Base-by-base conservation (phyloP, 2,797 vertebrate species). In the Gobio occitaniae region DNA sequence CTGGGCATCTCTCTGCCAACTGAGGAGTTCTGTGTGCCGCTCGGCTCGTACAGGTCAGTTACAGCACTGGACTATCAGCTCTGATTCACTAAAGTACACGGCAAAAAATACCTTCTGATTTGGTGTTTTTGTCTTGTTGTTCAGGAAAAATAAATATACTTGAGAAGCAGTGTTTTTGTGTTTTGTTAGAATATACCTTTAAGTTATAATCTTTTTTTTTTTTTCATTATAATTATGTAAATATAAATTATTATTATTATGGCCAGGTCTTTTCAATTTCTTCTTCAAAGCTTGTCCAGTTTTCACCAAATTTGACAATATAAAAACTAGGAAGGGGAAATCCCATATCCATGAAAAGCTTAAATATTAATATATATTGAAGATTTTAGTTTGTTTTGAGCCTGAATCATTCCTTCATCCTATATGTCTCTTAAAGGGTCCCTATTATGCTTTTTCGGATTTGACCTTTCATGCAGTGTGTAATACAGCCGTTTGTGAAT, bases 1-100 rank as follows among this genome's bases (percentile, higher is more conserved):
- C 92, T 99, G 90, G 98, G 98, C 79, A 94, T 86, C 74, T 96
- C 97, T 86, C 93, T 91, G 47, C 96, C 97, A 72, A 94, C 90
- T 63, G 95, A 96, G 89, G 98, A 99, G 90, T 99, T 97, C 93
- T 99, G 96, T 91, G 94, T 99, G 70, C 97, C 98, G 11, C 92
- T 99, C 90, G 93, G 96, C 71, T 98, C 96, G 7, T 99, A 99
- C 90, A 96, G 97, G 98, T 99, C 71, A 41, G 50, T 88, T 66
- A 41, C 52, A 41, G 13, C 80, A 80, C 59, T 65, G 66, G 56
- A 59, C 25, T 6, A 7, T 52, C 15, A 25, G 21, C 50, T 29
- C 13, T 71, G 15, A 48, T 3, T 21, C 47, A 8, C 6, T 44
- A 13, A 50, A 21, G 13, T 50, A 47, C 69, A n/a, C 8, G n/a